phyloP scores from a whole-genome alignment of 2,888 invertebrate species.

The Mythimna ferrago region DNA sequence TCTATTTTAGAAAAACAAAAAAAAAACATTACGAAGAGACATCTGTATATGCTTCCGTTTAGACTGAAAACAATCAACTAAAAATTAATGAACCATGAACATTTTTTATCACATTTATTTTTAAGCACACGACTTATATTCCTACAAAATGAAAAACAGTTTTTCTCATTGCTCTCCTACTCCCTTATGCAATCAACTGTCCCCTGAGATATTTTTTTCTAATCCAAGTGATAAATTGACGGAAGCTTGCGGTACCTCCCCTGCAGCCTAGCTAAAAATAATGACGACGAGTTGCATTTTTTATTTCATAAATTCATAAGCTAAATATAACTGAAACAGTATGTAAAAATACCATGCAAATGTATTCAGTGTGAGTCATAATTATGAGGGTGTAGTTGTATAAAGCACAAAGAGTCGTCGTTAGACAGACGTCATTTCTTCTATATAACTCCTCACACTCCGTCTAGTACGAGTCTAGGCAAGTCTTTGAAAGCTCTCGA shows the following conservation, averaged over 20 bases:
- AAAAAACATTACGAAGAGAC: conserved; percentile 65
- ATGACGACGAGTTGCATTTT: conserved; percentile 65
- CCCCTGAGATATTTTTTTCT: conserved; percentile 76
- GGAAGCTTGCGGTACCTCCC: conserved; percentile 75
- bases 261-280: conserved; percentile 76
- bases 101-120: conserved; percentile 70
- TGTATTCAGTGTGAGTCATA: conserved; percentile 22
- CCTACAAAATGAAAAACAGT: conserved; percentile 45
- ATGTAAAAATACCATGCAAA: conserved; percentile 43
- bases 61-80: conserved; percentile 73
- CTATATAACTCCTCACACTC: conserved; percentile 8
- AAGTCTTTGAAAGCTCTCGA: conserved; percentile 24
- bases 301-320: conserved; percentile 70
- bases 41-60: conserved; percentile 78
- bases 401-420: background rate
- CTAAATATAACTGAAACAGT: conserved; percentile 57
- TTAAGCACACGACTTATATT: conserved; percentile 39
- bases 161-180: conserved; percentile 54
- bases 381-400: conserved; percentile 38
- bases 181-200: conserved; percentile 67
- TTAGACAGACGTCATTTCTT: conserved; percentile 10
- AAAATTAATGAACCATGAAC: conserved; percentile 68
- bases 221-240: conserved; percentile 84
- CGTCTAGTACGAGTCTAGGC: conserved; percentile 50
- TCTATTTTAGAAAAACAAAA: conserved; percentile 74